Evolutionary conservation across 2,113 vertebrate genomes (phyloP).

Genomic region (Sigmodon hispidus): DNA sequence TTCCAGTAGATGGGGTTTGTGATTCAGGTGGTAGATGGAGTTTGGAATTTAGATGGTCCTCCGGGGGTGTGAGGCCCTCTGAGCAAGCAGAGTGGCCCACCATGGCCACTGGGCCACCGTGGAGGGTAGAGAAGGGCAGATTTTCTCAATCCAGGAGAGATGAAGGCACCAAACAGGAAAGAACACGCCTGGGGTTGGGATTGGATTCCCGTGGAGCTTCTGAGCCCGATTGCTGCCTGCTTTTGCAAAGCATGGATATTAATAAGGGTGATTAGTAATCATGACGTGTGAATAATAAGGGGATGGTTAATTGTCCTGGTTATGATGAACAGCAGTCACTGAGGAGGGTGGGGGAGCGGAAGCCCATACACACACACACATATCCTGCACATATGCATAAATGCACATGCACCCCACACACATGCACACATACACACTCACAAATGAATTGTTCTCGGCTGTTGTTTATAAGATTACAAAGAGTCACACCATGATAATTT

Average conservation of each 20-base stretch:
- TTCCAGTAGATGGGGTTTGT: not conserved
- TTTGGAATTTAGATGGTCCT: not conserved
- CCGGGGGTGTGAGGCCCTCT: not conserved
- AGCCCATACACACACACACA: not conserved
- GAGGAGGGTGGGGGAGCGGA: constrained; percentile 41
- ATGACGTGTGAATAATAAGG: constrained; percentile 82
- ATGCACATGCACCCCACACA: not conserved
- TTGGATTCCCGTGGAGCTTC: constrained; percentile 58
- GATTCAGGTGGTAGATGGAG: not conserved
- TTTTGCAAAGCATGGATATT: constrained; percentile 78
- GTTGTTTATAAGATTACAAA: not conserved
- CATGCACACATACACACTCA: not conserved
- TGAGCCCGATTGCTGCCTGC: constrained; percentile 64
- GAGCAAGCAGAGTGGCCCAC: not conserved
- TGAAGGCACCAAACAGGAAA: not conserved
- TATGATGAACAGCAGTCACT: constrained; percentile 78
- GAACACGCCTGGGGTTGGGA: not conserved
- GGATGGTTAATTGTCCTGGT: constrained; percentile 80
- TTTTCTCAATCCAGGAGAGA: not conserved
- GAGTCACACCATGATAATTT: not conserved
- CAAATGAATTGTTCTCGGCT: not conserved
- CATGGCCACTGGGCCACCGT: not conserved
- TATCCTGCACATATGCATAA: not conserved
- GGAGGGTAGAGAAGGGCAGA: not conserved
- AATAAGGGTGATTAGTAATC: constrained; percentile 82